phyloP scores from a whole-genome alignment of 2,113 vertebrate genomes.

The Charina bottae region DNA sequence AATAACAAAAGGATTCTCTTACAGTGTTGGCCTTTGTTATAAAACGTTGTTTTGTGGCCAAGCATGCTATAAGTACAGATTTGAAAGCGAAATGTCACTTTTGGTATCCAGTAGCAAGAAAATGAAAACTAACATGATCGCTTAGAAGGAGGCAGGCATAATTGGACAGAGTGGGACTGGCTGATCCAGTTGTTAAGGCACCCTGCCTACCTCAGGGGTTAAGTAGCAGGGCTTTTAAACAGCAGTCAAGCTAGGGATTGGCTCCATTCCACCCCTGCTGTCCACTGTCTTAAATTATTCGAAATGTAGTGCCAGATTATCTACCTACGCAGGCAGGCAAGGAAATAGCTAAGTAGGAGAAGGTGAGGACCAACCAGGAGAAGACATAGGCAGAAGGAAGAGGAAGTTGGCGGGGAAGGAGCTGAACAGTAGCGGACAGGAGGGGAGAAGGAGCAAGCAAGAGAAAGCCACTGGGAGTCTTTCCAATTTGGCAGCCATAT shows the following conservation, averaged over 20 bases:
- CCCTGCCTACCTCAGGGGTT: background rate
- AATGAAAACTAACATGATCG: conserved; percentile 27
- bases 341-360: too few species aligned
- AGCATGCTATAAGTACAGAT: conserved; percentile 23
- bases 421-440: background rate
- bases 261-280: background rate
- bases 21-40: background rate
- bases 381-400: background rate
- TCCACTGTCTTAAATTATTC: background rate
- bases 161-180: conserved; percentile 4
- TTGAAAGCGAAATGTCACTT: conserved; percentile 6
- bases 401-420: background rate
- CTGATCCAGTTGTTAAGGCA: background rate
- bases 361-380: background rate
- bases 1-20: background rate
- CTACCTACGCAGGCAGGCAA: background rate
- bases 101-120: conserved; percentile 3
- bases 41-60: background rate
- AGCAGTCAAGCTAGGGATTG: too few species aligned
- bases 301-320: background rate
- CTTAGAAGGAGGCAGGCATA: conserved; percentile 12
- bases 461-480: background rate
- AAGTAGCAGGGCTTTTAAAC: too few species aligned
- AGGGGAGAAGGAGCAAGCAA: background rate
- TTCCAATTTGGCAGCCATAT: background rate